Base-by-base conservation (phyloP, 2,888 invertebrate species). In the Pollenia griseotomentosa region DNA sequence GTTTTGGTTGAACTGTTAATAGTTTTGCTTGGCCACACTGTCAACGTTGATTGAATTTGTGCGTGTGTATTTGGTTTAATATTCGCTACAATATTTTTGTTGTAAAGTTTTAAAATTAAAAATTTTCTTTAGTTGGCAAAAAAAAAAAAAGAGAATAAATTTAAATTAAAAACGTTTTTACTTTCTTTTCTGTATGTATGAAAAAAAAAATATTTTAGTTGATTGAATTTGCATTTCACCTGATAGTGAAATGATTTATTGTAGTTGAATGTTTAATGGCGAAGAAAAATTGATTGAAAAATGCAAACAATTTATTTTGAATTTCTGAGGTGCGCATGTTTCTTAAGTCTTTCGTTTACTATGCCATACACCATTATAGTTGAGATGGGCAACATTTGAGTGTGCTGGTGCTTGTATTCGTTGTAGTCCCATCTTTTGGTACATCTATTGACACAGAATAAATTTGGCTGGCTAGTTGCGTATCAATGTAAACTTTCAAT, bases 151-250 rank as follows among this genome's bases (percentile, higher is more conserved):
- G 33, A 57, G 42, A 59, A 59, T 16, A 16, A 84, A 59, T 42
- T 53, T 14, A 80, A 80, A 75, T 65, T 42, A 19, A 65, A 73
- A 59, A 55, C 23, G n/a, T 23, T 83, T 74, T 86, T 86, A 79
- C 86, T 86, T 86, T 86, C 86, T 74, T 86, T 86, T 86, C 68
- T 73, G 19, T 46, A 42, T 33, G 42, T 59, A 48, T 70, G 16
- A 9, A 59, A 23, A 61, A n/a, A 63, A 71, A 42, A 10, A n/a
- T 53, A 73, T 61, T 81, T 51, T 23, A 75, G 74, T 79, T 83
- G 86, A 86, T 86, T 83, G 79, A 83, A 83, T 86, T 86, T 86
- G 70, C 82, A 83, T 86, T 86, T 86, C 74, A 74, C 86, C 48
- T 79, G 74, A 74, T 57, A 65, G 74, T 57, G n/a, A 59, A n/a